phyloP scores from a whole-genome alignment of 2,888 invertebrate species.

The Polyommatus icarus region DNA sequence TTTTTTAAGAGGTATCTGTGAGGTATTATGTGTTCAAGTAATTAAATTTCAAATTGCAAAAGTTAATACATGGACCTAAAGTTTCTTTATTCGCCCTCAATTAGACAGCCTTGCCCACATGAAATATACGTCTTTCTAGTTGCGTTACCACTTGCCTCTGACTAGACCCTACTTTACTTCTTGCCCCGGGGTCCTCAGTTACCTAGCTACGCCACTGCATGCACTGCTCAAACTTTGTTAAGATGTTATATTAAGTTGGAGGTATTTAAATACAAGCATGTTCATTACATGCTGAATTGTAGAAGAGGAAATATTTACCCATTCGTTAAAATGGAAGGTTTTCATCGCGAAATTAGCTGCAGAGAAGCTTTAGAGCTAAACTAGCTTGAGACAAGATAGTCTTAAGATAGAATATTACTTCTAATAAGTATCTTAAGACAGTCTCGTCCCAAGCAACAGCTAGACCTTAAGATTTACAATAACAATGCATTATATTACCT shows the following conservation, averaged over 20 bases:
- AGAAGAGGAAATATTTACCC: neutral
- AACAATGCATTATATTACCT: too few relatives aligned
- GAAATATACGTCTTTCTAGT: too few relatives aligned
- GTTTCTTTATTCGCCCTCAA: too few relatives aligned
- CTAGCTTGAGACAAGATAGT: neutral
- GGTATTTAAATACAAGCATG: slow-evolving; percentile 24
- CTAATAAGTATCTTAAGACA: too few relatives aligned
- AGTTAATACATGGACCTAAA: too few relatives aligned
- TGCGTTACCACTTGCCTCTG: neutral
- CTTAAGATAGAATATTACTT: too few relatives aligned
- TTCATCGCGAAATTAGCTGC: neutral
- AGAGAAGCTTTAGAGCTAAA: neutral
- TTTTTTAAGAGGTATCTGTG: neutral
- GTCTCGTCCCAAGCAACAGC: too few relatives aligned
- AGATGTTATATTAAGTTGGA: slow-evolving; percentile 32
- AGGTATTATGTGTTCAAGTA: too few relatives aligned
- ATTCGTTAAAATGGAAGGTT: neutral
- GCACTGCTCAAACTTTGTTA: slow-evolving; percentile 39
- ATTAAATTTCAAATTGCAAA: too few relatives aligned
- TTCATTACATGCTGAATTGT: neutral
- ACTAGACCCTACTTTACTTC: neutral
- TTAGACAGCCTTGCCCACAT: too few relatives aligned
- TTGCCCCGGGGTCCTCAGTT: neutral
- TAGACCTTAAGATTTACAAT: too few relatives aligned
- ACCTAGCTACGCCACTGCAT: slow-evolving; percentile 33